A percentile compares a stretch with the other conserved stretches of the same genome.
Evolutionary conservation across 2,888 invertebrate species (phyloP).

Genomic region (Cinara cedri): DNA sequence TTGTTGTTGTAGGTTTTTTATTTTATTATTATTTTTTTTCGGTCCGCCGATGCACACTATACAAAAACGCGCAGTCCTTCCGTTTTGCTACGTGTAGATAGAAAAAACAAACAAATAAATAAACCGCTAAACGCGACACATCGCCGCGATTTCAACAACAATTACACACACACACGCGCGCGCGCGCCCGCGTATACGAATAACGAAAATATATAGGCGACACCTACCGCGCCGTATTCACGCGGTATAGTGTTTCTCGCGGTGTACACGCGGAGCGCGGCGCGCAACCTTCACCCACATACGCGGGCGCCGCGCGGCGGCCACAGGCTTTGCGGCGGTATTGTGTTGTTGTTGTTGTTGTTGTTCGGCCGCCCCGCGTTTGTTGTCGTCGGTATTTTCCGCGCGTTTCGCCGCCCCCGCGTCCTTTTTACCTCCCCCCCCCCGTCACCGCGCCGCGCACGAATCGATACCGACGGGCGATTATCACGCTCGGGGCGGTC

Average conservation of each 20-base stretch:
- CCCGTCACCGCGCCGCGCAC: too few relatives aligned
- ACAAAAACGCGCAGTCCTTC: too few relatives aligned
- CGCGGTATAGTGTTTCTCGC: not conserved
- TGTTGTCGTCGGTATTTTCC: too few relatives aligned
- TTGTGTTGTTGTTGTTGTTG: not conserved
- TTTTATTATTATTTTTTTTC: too few relatives aligned
- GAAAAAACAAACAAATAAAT: not conserved
- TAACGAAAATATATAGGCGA: too few relatives aligned
- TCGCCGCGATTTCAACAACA: not conserved
- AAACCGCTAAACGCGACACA: not conserved
- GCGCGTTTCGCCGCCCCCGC: too few relatives aligned
- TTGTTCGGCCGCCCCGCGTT: too few relatives aligned
- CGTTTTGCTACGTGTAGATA: not conserved
- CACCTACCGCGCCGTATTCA: too few relatives aligned
- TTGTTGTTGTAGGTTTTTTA: not conserved
- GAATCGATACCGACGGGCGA: too few relatives aligned
- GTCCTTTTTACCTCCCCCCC: too few relatives aligned
- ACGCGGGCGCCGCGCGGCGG: not conserved
- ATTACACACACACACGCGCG: not conserved
- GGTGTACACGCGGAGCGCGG: not conserved
- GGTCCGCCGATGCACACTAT: too few relatives aligned
- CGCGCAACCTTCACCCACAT: slow-evolving; percentile 46
- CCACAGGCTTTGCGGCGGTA: not conserved
- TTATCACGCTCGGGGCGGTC: too few relatives aligned
- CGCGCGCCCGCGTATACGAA: not conserved